Evolutionary conservation across 2,797 vertebrate species (phyloP), one percentile per base, ranked within the genome.

Genomic region (Chelon labrosus): DNA sequence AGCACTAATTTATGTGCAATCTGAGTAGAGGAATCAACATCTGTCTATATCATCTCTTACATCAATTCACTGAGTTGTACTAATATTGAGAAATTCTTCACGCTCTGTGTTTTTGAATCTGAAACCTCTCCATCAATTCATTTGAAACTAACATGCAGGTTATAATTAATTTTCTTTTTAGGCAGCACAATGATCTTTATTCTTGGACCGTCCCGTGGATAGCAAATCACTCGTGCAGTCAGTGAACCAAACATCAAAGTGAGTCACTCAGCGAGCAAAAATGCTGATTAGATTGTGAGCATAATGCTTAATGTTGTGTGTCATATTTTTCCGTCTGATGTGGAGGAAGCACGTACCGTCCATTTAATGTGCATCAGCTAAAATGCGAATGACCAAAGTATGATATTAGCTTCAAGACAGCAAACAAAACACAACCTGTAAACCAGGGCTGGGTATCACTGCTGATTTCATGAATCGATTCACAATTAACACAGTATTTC

Each of bases 181-280:
- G 46, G 63, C n/a, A 52, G 65, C 37, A 74, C 41, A 53, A 61
- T 53, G 52, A 16, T 38, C 67, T 68, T 51, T 25, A 54, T 53
- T 75, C 69, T 20, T 73, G 61, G 70, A 73, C 69, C 65, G 62
- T 73, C 85, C 82, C 72, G 77, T 25, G 61, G 80, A 74, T 62
- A 66, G 86, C 76, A 81, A 71, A 73, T 73, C 59, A 58, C 64
- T 77, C 72, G 88, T 80, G 82, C 65, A 63, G 82, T 53, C 70
- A 76, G 70, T 61, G 64, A 62, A 59, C 27, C 64, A 53, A 78
- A 87, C 85, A 88, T 91, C 88, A 88, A 91, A 90, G 88, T 35
- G 47, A 86, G 54, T 20, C 64, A 68, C 70, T 86, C 76, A 55
- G 79, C 22, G 66, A 68, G 67, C 70, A 75, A 87, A 22, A 80